phyloP scores from a whole-genome alignment of 2,888 invertebrate genomes.

The Sphaerophoria rueppellii region DNA sequence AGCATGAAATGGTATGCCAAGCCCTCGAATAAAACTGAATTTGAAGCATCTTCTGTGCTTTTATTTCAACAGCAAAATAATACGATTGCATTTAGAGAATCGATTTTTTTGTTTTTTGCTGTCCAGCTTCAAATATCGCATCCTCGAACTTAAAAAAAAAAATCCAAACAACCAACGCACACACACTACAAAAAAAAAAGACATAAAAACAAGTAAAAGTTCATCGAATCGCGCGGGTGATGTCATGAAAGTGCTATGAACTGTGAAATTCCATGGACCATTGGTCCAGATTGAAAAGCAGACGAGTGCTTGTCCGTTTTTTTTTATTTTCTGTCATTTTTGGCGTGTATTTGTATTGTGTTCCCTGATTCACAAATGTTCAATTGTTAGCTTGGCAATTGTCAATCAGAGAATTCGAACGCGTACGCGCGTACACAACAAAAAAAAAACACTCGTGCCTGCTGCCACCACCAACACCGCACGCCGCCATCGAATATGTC shows the following conservation, averaged over 20 bases:
- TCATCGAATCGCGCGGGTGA: slow-evolving; percentile 39
- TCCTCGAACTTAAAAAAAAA: slow-evolving; percentile 31
- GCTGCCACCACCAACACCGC: slow-evolving; percentile 3
- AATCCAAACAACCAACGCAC: not conserved
- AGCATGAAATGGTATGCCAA: slow-evolving; percentile 14
- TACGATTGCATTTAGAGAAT: slow-evolving; percentile 17
- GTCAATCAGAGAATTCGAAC: slow-evolving; percentile 57
- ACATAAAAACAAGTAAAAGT: slow-evolving; percentile 20
- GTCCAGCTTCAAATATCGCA: slow-evolving; percentile 22
- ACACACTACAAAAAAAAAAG: slow-evolving; percentile 6
- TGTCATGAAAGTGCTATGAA: slow-evolving; percentile 69
- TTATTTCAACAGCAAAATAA: slow-evolving; percentile 13
- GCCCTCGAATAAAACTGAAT: slow-evolving; percentile 11
- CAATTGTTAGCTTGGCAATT: slow-evolving; percentile 58
- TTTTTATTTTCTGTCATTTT: slow-evolving; percentile 2
- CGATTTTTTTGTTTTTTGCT: not conserved
- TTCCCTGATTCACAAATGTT: slow-evolving; percentile 27
- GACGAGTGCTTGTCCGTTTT: slow-evolving; percentile 32
- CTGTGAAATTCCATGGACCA: slow-evolving; percentile 71
- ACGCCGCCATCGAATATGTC: not conserved
- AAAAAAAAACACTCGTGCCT: slow-evolving; percentile 41
- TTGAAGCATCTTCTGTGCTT: slow-evolving; percentile 9
- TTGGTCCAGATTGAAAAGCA: slow-evolving; percentile 66
- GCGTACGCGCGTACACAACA: slow-evolving; percentile 25
- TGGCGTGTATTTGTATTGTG: not conserved